Evolutionary conservation across 1,140 invertebrate species (phyloP).

Genomic region (Drosophila mojavensis): DNA sequence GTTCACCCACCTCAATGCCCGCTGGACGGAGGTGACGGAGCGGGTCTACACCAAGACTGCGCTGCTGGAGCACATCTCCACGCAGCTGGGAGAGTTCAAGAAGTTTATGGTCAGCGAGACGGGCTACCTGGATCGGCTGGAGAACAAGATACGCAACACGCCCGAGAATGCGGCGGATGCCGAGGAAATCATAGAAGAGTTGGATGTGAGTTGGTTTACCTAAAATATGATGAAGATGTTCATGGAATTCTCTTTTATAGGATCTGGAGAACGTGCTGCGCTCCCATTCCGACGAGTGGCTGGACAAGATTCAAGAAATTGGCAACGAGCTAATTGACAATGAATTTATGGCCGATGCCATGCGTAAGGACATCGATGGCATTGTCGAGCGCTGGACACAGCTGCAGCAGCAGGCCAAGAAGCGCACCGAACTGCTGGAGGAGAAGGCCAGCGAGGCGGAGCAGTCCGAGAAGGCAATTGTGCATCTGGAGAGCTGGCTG

Average conservation of each 20-base stretch:
- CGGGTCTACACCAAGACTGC: constrained; percentile 84
- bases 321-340: constrained; percentile 89
- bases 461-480: constrained; percentile 90
- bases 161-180: constrained; percentile 92
- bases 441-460: constrained; percentile 91
- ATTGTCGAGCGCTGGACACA: constrained; percentile 88
- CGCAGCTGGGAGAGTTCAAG: constrained; percentile 89
- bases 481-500: constrained; percentile 91
- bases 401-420: constrained; percentile 89
- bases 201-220: constrained; percentile 88
- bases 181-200: constrained; percentile 95
- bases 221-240: neutral
- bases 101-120: constrained; percentile 91
- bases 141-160: constrained; percentile 89
- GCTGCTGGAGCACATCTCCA: constrained; percentile 86
- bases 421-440: constrained; percentile 90
- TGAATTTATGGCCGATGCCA: constrained; percentile 90
- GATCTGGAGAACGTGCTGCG: constrained; percentile 90
- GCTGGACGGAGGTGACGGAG: constrained; percentile 89
- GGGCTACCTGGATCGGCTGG: constrained; percentile 92
- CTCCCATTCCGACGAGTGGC: constrained; percentile 89
- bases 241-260: constrained; percentile 16
- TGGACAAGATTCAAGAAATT: constrained; percentile 91
- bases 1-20: constrained; percentile 89
- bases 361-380: constrained; percentile 89